Evolutionary conservation across 2,888 invertebrate species (phyloP), one percentile per base, ranked within the genome.

Genomic region (Sclerodermus sp.): DNA sequence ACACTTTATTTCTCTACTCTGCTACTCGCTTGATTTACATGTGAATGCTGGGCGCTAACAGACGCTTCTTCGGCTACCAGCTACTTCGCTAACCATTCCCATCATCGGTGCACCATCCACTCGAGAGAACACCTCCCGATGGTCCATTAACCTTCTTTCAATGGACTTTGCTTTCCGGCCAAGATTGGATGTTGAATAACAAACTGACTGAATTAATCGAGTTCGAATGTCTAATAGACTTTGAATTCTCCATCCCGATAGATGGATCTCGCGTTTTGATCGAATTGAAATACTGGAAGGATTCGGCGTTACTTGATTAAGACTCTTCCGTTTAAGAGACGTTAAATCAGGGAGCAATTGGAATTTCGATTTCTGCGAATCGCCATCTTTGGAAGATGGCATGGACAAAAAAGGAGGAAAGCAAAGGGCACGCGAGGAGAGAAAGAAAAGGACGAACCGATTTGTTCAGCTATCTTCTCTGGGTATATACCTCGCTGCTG

Each of bases 41-140:
- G 68, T 70, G 72, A 73, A 73, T 73, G 67, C 66, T 62, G 62
- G 70, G 68, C 73, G 73, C 71, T 72, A 73, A 73, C 72, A 73
- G 73, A 71, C 66, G 64, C 71, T 64, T 60, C 68, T 65, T 65
- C 60, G 64, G 60, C 59, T 64, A 64, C 67, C 60, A 62, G 63
- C 64, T 60, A 60, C 55, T 54, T 54, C 49, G 54, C 51, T 52
- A 32, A 34, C 6, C 23, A 23, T 53, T 53, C 55, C 55, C 46
- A 49, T 50, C 47, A 52, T 50, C 34, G 23, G 8, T 8, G 3
- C 34, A 34, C 34, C 14, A 36, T 13, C 16, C 38, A 38, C 38
- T 17, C 38, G 14, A 37, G 13, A 38, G 13, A 38, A 16, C 10
- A 38, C 15, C 38, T 3, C 15, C 14, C 59, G 59, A 53, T 61